Base-by-base conservation (phyloP, 2,797 vertebrate species). In the Vultur gryphus region DNA sequence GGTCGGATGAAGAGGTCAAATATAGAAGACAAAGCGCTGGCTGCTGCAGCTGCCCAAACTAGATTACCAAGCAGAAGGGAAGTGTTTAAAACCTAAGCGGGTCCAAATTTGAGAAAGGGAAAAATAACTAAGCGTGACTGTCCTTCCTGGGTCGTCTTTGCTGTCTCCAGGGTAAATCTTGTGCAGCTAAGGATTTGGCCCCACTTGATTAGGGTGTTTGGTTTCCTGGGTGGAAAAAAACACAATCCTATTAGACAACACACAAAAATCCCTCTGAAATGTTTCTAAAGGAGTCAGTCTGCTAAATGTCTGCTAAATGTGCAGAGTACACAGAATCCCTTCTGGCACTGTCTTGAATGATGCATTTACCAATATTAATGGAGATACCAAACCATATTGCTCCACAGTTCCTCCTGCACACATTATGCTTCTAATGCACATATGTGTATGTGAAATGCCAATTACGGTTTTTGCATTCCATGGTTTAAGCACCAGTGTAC, bases 21-120 rank as follows among this genome's bases (percentile, higher is more conserved):
- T 41, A 24, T 26, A 84, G 94, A 91, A 96, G 91, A 95, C 95
- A 96, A 96, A 93, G 87, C 51, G 9, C 82, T 95, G 87, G 90
- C 87, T 96, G 92, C 84, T 92, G 89, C 92, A 97, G 96, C 96
- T 95, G 94, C 91, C 87, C 94, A 82, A 96, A 95, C 87, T 93
- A 65, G 87, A 96, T 96, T 96, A 96, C 64, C 24, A 55, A 93
- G 91, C 95, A 94, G 83, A 96, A 94, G 77, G 96, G 66, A 84
- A 78, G 69, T 89, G 85, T 94, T 94, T 95, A 90, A 96, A 90
- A 72, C 61, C 61, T 86, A 84, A 93, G 72, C 10, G 25, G 70
- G 46, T 90, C 80, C 91, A 91, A 86, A 72, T 69, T 29, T 79
- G 76, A 88, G 67, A 81, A 72, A 86, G 14, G 31, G 44, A 54